Evolutionary conservation across 2,888 invertebrate genomes (phyloP), one percentile per base, ranked within the genome.

Genomic region (Acanthopleura granulata): DNA sequence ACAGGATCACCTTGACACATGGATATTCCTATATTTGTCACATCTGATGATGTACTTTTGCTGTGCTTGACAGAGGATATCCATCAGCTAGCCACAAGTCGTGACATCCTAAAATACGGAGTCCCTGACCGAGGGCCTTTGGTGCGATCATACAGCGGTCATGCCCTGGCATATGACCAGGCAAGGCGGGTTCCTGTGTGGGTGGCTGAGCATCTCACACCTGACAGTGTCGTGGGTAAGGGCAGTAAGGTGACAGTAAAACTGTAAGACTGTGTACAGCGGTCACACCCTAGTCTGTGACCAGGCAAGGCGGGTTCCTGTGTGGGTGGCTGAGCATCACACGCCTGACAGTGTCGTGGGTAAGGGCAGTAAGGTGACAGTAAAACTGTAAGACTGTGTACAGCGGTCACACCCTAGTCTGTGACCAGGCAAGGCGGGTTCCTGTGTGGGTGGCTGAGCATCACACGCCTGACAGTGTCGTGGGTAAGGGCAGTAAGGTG

Each of bases 391-490:
- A 40, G 40, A 9, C 40, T 40, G 40, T 40, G 40, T 87, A 86
- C 76, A 80, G 76, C 77, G 87, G 88, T 73, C 88, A 89, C 79
- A 83, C 82, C 0, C 78, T 89, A 14, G 80, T 81, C 3, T 90
- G 89, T 81, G 87, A 90, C 79, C 84, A 83, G 49, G 83, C 82
- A 49, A 84, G 80, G 73, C 85, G 81, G 76, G 88, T 83, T 16
- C 89, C 90, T 22, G 72, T 83, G 14, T 90, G 89, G 89, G 89
- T 90, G 16, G 86, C 87, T 15, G 88, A 90, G 75, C 83, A 86
- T 72, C 73, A 87, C 11, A 83, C 85, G 12, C 76, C 78, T n/a
- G 77, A 81, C 0, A 77, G 80, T 29, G 72, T 84, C 6, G 79
- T 81, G 77, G 86, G 87, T 86, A 71, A 30, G 66, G 29, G 40